phyloP scores from a whole-genome alignment of 2,888 invertebrate species.

The Philopedon plagiatum region DNA sequence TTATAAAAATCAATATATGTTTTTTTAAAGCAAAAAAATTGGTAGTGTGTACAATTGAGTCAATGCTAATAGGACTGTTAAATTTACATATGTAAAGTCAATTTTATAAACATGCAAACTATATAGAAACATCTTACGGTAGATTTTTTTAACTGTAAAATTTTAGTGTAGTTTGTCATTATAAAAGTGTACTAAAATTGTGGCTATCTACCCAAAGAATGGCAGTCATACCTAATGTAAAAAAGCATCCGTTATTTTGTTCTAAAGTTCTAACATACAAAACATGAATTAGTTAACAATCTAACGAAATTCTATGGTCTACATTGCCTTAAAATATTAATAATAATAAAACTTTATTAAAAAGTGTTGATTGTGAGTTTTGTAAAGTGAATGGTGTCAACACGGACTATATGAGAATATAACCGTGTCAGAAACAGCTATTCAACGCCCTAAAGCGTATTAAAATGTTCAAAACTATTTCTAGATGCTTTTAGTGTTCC shows the following conservation, averaged over 20 bases:
- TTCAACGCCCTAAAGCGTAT: conserved; percentile 11
- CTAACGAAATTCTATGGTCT: conserved; percentile 52
- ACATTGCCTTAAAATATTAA: conserved; percentile 51
- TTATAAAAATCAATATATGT: no score
- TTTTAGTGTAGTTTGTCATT: conserved; percentile 1
- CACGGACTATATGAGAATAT: conserved; percentile 15
- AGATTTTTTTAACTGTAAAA: not conserved
- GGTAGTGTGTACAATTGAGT: no score
- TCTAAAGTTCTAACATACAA: conserved; percentile 52
- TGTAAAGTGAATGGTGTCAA: conserved; percentile 32
- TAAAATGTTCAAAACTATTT: conserved; percentile 28
- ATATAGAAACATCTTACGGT: not conserved
- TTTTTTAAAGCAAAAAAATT: no score
- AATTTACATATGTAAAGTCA: no score
- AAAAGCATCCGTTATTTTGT: conserved; percentile 52
- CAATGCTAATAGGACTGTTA: no score
- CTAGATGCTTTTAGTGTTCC: conserved; percentile 42
- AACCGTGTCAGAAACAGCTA: conserved; percentile 30
- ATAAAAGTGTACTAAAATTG: conserved; percentile 40
- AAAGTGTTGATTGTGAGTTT: conserved; percentile 25
- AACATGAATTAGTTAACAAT: conserved; percentile 48
- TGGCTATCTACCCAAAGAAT: conserved; percentile 62
- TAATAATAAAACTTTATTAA: conserved; percentile 20
- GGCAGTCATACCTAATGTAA: conserved; percentile 59
- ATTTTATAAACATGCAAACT: not conserved